phyloP scores from a whole-genome alignment of 2,888 invertebrate genomes.

The Spodoptera picta region DNA sequence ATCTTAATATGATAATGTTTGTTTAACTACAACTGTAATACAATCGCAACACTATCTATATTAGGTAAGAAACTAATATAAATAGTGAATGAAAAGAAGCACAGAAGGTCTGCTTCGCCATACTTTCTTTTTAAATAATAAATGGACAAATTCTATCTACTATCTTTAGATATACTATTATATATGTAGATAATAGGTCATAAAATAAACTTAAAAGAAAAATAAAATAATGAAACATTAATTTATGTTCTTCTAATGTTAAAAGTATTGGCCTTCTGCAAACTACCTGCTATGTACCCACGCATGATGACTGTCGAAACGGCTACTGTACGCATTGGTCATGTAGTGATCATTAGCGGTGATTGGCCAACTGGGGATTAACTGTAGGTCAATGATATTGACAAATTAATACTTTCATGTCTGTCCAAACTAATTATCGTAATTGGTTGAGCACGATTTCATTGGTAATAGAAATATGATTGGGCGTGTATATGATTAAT shows the following conservation, averaged over 20 bases:
- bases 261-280: constrained; percentile 23
- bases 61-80: not conserved
- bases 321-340: constrained; percentile 39
- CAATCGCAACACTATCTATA: constrained; percentile 31
- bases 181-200: no score
- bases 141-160: no score
- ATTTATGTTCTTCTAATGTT: no score
- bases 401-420: constrained; percentile 44
- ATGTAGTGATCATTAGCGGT: constrained; percentile 41
- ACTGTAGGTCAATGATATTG: constrained; percentile 36
- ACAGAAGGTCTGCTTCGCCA: constrained; percentile 21
- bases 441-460: constrained; percentile 46
- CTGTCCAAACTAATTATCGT: constrained; percentile 33
- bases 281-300: not conserved
- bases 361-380: constrained; percentile 42
- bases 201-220: no score
- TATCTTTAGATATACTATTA: no score
- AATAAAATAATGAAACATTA: no score
- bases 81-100: constrained; percentile 9
- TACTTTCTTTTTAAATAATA: no score
- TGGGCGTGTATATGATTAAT: constrained; percentile 3
- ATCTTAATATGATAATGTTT: constrained; percentile 37
- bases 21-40: constrained; percentile 40
- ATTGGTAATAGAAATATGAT: constrained; percentile 6
- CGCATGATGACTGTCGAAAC: constrained; percentile 35